Evolutionary conservation across 2,888 invertebrate genomes (phyloP), one percentile per base, ranked within the genome.

Genomic region (Xestia sexstrigata): DNA sequence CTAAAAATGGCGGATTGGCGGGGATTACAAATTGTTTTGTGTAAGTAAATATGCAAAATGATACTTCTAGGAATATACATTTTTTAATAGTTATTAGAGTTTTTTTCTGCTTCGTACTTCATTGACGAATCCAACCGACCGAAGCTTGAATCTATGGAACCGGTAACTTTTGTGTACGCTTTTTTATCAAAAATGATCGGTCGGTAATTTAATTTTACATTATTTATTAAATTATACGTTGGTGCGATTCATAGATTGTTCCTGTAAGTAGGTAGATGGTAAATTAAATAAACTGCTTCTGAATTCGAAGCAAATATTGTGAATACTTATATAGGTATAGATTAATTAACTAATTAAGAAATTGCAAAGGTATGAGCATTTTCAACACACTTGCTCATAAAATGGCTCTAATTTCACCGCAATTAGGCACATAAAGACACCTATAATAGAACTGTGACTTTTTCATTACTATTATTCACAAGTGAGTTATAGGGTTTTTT

Each of bases 1-100:
- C 83, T 90, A 89, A 93, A 92, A 92, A 93, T 91, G 89, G 90
- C 89, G 89, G 42, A 42, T 42, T n/a, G 15, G 15, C 15, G 23
- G 15, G 89, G 42, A 49, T 65, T 58, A 76, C 49, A 82, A 68
- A 68, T 82, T 82, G 45, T 35, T 49, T 69, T 58, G 47, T 58
- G 42, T 49, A 26, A 15, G 52, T 67, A 39, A 81, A 52, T 47
- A 47, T 17, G 35, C 17, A 30, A 42, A 65, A 65, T 39, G 26
- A 30, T 58, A 42, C 60, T 62, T 78, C 49, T 20, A 45, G 13
- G 15, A 30, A 45, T 60, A 45, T 30, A 30, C 4, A 47, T 0
- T 39, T 39, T 30, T 47, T 30, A 4, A 35, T n/a, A 71, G 45
- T 35, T 35, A 2, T 35, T 35, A 35, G 35, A 8, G 20, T 20